Percentiles rank a stretch among this genome's conserved stretches.
Evolutionary conservation across 2,113 vertebrate species (phyloP).

Genomic region (Lonchura striata): DNA sequence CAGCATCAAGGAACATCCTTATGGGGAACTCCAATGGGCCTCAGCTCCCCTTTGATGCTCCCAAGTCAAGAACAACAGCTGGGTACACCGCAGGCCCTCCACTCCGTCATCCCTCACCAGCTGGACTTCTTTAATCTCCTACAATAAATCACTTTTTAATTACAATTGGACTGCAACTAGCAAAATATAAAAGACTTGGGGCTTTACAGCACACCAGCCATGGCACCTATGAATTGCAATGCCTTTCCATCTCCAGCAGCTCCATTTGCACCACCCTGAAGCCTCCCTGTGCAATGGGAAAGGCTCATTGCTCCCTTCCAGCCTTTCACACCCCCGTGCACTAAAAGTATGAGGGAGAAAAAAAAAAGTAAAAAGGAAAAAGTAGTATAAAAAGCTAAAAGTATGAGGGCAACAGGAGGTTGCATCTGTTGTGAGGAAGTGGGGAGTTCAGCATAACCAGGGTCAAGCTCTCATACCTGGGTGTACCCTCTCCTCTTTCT

Average conservation of each 20-base stretch:
- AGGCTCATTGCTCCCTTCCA: accelerated
- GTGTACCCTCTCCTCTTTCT: background rate
- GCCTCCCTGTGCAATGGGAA: accelerated
- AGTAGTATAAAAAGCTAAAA: background rate
- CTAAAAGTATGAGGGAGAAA: background rate
- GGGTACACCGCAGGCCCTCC: accelerated
- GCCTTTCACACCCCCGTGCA: accelerated
- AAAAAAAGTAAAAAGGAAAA: too few species aligned
- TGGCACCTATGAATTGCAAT: background rate
- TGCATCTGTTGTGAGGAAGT: background rate
- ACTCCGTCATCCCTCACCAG: background rate
- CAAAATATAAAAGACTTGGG: background rate
- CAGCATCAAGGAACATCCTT: accelerated
- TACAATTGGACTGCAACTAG: background rate
- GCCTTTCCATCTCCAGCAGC: background rate
- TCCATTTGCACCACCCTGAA: accelerated
- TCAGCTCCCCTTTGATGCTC: background rate
- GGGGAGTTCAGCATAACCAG: background rate
- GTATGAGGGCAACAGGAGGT: accelerated
- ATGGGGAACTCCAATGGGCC: accelerated
- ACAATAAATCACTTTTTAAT: background rate
- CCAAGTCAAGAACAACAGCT: background rate
- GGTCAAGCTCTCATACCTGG: background rate
- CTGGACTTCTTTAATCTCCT: background rate
- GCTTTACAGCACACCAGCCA: accelerated